Base-by-base conservation (phyloP, 2,888 invertebrate genomes). In the Noctuana brunneofusca region DNA sequence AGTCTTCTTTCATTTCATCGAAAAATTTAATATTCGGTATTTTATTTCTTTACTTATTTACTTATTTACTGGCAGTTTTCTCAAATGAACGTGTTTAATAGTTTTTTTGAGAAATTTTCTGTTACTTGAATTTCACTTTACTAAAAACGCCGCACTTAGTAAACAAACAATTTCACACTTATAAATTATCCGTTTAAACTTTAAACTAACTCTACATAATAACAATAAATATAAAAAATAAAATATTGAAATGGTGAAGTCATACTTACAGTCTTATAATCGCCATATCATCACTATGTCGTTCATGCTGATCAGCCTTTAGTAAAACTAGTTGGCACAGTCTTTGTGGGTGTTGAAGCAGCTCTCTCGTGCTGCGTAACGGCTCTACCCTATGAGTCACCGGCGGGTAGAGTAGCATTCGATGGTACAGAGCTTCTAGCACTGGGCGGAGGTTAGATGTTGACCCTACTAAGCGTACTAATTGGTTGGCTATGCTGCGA, bases 361-460 rank as follows among this genome's bases (percentile, higher is more conserved):
- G 89, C 87, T 98, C 97, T 68, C 96, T 94, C 0, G 96, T 93
- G 69, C 97, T 96, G 66, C 96, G 93, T 27, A 98, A 78, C 0
- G 98, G 96, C 73, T 98, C 98, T 8, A 96, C 93, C 46, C 98
- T 93, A 79, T 97, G 97, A 46, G 95, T 93, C 0, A 96, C 95
- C 0, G 97, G 96, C 14, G 98, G 97, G 83, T 98, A 95, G 0
- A 98, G 92, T 3, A 98, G 87, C 96, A 98, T 97, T 62, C 98
- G 93, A 83, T 98, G 98, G 79, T 98, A 98, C 1, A 98, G 92
- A 0, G 98, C 97, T 80, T 98, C 98, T 49, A 98, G 86, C 46
- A 98, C 98, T 8, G 98, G 97, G 12, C 98, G 93, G 52, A 98
- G 86, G n/a, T 95, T 95, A 0, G 96, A 95, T 22, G 97, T 96